Evolutionary conservation across 2,888 invertebrate species (phyloP).

Genomic region (Limnephilus rhombicus): DNA sequence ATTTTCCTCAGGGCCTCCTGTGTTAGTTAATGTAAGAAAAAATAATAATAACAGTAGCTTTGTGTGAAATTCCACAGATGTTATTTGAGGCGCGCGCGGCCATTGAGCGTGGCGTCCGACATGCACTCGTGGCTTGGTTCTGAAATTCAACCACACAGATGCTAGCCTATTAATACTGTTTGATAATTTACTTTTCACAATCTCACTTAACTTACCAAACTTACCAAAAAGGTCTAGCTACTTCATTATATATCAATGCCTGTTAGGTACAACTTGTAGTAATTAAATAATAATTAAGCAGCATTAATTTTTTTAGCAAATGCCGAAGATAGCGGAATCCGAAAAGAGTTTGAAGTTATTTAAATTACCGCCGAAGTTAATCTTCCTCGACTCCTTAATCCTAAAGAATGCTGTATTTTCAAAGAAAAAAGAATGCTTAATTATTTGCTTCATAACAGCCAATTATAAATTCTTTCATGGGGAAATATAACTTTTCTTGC

Average conservation of each 20-base stretch:
- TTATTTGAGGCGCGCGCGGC: no score
- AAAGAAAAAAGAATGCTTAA: constrained; percentile 35
- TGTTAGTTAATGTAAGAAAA: no score
- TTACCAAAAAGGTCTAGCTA: not conserved
- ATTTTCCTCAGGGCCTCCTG: no score
- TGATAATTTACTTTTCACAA: no score
- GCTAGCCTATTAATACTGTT: no score
- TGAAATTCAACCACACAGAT: no score
- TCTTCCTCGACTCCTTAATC: constrained; percentile 18
- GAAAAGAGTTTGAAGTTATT: constrained; percentile 41
- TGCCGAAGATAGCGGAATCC: not conserved
- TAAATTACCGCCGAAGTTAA: constrained; percentile 43
- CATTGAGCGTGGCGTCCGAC: no score
- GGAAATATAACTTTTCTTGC: not conserved
- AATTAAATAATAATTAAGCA: constrained; percentile 23
- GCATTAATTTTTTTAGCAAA: constrained; percentile 17
- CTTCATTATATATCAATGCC: not conserved
- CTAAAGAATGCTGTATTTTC: constrained; percentile 36
- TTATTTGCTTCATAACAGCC: constrained; percentile 42
- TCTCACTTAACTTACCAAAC: no score
- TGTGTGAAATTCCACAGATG: no score
- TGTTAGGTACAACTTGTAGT: not conserved
- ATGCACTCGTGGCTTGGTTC: no score
- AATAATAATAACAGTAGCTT: no score
- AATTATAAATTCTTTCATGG: constrained; percentile 47